phyloP scores from a whole-genome alignment of 2,888 invertebrate species.

The Xestia ashworthii region DNA sequence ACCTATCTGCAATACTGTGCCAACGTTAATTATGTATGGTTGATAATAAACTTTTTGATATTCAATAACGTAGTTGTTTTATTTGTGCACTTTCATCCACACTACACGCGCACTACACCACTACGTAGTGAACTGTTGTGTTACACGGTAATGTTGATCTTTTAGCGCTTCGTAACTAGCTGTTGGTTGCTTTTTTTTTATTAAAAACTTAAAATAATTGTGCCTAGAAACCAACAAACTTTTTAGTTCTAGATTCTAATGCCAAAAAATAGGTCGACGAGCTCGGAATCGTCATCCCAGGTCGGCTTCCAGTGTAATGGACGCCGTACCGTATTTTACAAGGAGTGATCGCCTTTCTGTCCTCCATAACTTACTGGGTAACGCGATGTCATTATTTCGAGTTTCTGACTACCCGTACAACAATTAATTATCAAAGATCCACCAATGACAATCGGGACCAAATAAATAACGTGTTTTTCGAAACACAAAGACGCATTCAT shows the following conservation, averaged over 20 bases:
- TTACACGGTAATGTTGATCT: slow-evolving; percentile 6
- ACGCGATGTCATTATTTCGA: background rate
- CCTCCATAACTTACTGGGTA: background rate
- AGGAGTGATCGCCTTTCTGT: background rate
- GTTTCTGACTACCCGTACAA: background rate
- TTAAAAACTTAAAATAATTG: background rate
- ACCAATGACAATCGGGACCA: background rate
- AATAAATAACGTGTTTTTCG: background rate
- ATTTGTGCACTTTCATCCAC: slow-evolving; percentile 66
- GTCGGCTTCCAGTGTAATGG: background rate
- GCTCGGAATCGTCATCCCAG: background rate
- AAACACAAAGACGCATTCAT: background rate
- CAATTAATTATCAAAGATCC: background rate
- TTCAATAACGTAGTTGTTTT: slow-evolving; percentile 73
- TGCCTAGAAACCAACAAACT: background rate
- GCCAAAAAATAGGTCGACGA: background rate
- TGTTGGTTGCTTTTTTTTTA: background rate
- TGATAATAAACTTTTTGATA: slow-evolving; percentile 88
- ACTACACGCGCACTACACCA: slow-evolving; percentile 41
- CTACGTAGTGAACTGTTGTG: background rate
- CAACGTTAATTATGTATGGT: slow-evolving; percentile 83
- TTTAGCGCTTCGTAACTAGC: slow-evolving; percentile 37
- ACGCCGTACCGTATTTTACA: background rate
- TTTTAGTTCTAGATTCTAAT: background rate
- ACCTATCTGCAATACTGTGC: slow-evolving; percentile 83